Conservation (phyloP, 92 coral and sea anemone species). For the Bergia sp. region DNA sequence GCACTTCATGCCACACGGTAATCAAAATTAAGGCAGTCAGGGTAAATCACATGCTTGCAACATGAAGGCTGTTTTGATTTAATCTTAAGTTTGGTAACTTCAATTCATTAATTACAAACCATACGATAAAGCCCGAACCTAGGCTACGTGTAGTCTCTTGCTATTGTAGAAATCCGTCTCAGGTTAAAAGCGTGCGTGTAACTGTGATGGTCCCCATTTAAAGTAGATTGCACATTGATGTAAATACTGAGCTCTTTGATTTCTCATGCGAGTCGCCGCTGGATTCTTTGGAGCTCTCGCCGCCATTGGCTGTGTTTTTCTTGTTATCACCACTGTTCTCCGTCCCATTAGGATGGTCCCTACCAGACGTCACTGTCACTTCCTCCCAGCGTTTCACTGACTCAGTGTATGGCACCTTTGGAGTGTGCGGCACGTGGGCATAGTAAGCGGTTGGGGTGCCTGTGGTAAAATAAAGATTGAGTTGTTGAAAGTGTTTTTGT, state of each 20-base stretch:
- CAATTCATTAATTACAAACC: too few relatives aligned
- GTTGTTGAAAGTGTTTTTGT: neutral
- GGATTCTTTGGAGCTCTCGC: slow-evolving; percentile 5
- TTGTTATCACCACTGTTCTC: slow-evolving; percentile 23
- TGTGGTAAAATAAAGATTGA: neutral
- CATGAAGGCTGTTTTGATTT: too few relatives aligned
- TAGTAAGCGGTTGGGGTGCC: slow-evolving; percentile 75
- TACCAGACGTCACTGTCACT: neutral
- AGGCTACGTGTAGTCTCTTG: too few relatives aligned
- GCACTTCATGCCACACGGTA: neutral
- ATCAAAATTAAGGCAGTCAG: too few relatives aligned
- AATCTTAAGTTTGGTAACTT: too few relatives aligned
- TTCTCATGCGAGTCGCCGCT: neutral
- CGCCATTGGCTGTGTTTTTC: slow-evolving; percentile 5
- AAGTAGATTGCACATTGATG: slow-evolving; percentile 51
- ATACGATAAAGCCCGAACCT: neutral
- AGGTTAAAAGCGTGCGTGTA: too few relatives aligned
- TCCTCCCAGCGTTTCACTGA: slow-evolving; percentile 6
- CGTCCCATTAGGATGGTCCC: slow-evolving; percentile 9
- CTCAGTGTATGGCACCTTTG: slow-evolving; percentile 9
- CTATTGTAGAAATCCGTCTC: too few relatives aligned
- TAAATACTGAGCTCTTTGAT: slow-evolving; percentile 35
- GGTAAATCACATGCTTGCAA: too few relatives aligned
- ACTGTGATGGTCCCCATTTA: neutral
- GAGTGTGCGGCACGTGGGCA: slow-evolving; percentile 80